Evolutionary conservation across 2,888 invertebrate species (phyloP).

Genomic region (Melieria omissa): DNA sequence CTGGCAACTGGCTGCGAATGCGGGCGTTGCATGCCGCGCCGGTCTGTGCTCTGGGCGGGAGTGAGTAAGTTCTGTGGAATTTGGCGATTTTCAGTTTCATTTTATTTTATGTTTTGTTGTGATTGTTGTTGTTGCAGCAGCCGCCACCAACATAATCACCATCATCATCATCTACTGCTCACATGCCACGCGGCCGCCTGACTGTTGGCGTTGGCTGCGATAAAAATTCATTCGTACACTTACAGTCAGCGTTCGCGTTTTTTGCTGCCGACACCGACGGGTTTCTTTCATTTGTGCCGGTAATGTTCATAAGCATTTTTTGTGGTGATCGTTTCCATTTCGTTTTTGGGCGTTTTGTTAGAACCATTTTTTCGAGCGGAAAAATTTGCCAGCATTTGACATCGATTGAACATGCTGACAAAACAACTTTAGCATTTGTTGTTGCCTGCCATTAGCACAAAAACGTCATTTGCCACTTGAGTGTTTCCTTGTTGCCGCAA

Average conservation of each 20-base stretch:
- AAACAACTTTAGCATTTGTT: constrained; percentile 7
- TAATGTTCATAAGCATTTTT: neutral
- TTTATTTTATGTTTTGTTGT: too few species aligned
- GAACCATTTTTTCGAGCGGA: neutral
- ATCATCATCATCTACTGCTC: too few species aligned
- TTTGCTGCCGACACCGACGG: neutral
- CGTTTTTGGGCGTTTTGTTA: neutral
- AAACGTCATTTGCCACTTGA: neutral
- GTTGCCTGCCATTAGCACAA: neutral
- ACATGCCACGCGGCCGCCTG: too few species aligned
- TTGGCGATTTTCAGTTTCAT: too few species aligned
- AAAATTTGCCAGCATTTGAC: constrained; percentile 16
- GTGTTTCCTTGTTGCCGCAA: neutral
- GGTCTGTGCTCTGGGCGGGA: too few species aligned
- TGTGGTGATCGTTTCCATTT: neutral
- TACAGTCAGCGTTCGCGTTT: neutral
- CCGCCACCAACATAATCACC: too few species aligned
- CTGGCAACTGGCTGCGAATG: too few species aligned
- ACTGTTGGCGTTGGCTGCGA: too few species aligned
- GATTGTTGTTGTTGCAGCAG: too few species aligned
- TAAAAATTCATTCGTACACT: neutral
- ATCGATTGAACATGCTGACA: constrained; percentile 21
- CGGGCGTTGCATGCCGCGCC: too few species aligned
- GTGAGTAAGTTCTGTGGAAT: too few species aligned
- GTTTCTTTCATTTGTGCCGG: neutral